These are phyloP conservation scores for Drosophila lini DNA, from an alignment of 1,140 invertebrate genomes.

Conservation along the genomic window DNA sequence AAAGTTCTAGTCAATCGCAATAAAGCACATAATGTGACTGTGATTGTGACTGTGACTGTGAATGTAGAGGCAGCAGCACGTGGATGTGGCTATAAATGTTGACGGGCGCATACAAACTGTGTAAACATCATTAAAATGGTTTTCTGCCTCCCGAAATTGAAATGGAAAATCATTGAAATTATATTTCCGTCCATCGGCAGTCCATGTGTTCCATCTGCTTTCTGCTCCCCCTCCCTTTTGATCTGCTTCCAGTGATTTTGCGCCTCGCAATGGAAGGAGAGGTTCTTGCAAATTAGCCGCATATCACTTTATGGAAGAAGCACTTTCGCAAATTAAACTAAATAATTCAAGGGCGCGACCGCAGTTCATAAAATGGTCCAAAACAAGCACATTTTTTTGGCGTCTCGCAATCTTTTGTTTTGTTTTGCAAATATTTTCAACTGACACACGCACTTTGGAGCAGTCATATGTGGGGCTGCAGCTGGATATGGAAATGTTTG, in stretches of 20 bases:
- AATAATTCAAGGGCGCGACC: constrained; percentile 53
- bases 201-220: constrained; percentile 32
- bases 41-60: constrained; percentile 9
- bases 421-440: constrained; percentile 45
- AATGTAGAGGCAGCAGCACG: background rate
- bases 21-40: constrained; percentile 68
- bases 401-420: constrained; percentile 30
- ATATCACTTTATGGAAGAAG: constrained; percentile 39
- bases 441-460: constrained; percentile 24
- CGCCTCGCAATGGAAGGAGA: background rate
- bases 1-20: constrained; percentile 80
- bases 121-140: constrained; percentile 79
- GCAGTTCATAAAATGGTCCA: constrained; percentile 39
- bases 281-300: constrained; percentile 33
- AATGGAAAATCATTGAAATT: constrained; percentile 80
- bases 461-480: constrained; percentile 24
- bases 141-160: constrained; percentile 46
- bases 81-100: constrained; percentile 19
- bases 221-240: constrained; percentile 5
- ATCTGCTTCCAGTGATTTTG: constrained; percentile 16
- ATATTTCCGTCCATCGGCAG: constrained; percentile 42
- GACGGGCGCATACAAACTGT: constrained; percentile 60
- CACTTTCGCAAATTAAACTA: constrained; percentile 66
- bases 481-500: constrained; percentile 50
- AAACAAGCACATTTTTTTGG: constrained; percentile 42